These are phyloP conservation scores for Drosophila gunungcola DNA, from an alignment of 1,140 invertebrate genomes.

Conservation along the genomic window DNA sequence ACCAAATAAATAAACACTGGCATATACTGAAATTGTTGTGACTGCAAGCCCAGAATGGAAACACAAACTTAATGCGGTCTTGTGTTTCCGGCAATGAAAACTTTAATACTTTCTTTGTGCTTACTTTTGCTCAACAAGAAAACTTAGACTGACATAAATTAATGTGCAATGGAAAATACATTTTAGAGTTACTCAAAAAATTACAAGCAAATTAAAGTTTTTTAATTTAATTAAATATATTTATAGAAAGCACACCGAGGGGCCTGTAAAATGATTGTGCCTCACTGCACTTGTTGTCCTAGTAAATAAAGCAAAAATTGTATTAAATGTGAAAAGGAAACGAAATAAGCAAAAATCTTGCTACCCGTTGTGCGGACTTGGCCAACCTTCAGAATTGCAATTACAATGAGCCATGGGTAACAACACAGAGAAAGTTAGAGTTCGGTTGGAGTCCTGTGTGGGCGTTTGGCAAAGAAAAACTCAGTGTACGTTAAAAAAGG, in stretches of 20 bases:
- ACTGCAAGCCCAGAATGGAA: slow-evolving; percentile 46
- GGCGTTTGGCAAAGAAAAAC: slow-evolving; percentile 18
- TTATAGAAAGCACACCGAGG: neutral
- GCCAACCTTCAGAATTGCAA: slow-evolving; percentile 59
- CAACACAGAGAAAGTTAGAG: neutral
- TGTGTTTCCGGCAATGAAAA: slow-evolving; percentile 78
- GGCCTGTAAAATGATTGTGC: neutral
- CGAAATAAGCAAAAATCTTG: slow-evolving; percentile 19
- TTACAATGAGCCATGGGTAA: slow-evolving; percentile 44
- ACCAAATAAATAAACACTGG: slow-evolving; percentile 74
- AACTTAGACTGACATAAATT: neutral
- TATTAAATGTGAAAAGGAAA: slow-evolving; percentile 63
- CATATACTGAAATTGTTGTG: slow-evolving; percentile 32
- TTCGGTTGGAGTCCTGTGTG: slow-evolving; percentile 24
- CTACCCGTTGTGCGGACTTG: slow-evolving; percentile 23
- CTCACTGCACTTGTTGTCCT: slow-evolving; percentile 8
- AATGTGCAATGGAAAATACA: neutral
- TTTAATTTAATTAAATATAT: no score
- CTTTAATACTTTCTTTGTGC: slow-evolving; percentile 42
- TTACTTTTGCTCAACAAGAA: neutral
- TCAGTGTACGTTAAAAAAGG: slow-evolving; percentile 11
- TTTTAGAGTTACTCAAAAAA: neutral
- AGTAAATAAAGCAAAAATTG: slow-evolving; percentile 64
- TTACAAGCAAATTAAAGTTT: no score
- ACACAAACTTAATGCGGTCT: slow-evolving; percentile 74